These are phyloP conservation scores for Lepilemur ruficaudatus DNA, from an alignment of 2,797 vertebrate species.

Conservation along the genomic window DNA sequence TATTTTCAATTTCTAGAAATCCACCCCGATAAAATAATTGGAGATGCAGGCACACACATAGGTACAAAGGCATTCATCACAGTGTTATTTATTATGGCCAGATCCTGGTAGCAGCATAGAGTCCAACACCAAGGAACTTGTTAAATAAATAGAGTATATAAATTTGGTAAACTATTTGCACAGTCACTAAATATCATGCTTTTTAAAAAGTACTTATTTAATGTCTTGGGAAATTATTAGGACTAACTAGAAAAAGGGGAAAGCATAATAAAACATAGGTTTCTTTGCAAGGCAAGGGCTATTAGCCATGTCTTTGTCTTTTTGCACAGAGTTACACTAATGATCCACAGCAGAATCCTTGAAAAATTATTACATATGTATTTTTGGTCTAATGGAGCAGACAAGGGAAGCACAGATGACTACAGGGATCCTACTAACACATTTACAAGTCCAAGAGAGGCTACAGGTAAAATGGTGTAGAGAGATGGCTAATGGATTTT, in stretches of 20 bases:
- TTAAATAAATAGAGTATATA: constrained; percentile 17
- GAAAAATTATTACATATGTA: background rate
- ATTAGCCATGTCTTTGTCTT: background rate
- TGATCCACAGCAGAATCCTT: background rate
- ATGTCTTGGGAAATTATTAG: background rate
- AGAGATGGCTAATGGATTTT: background rate
- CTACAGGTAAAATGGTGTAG: background rate
- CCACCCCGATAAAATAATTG: background rate
- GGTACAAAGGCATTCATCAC: background rate
- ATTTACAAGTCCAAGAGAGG: background rate
- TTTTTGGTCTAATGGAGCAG: background rate
- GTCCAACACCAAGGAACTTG: background rate
- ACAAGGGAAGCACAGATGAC: background rate
- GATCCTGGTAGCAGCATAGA: background rate
- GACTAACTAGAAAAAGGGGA: constrained; percentile 28
- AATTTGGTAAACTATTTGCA: background rate
- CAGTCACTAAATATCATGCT: background rate
- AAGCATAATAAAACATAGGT: background rate
- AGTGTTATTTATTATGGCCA: background rate
- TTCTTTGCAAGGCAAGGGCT: background rate
- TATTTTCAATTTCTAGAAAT: constrained; percentile 17
- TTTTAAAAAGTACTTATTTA: constrained; percentile 34
- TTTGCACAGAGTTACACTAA: background rate
- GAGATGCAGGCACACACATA: background rate
- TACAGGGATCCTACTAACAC: background rate